These are phyloP conservation scores for Penaeus japonicus DNA, from an alignment of 1,140 invertebrate species.

Conservation along the genomic window DNA sequence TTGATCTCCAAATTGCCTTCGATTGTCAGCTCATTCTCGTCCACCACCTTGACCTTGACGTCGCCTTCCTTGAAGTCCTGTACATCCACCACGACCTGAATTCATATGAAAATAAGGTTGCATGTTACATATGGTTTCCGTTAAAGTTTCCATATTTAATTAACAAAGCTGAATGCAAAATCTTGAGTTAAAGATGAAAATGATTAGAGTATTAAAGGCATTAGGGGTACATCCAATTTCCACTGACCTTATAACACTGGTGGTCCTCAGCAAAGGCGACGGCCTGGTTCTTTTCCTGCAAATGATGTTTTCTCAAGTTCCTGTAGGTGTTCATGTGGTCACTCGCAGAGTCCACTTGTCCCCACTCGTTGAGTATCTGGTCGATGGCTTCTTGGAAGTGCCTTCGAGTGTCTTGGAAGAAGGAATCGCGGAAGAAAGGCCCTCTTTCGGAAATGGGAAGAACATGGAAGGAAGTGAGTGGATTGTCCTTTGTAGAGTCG, in stretches of 20 bases:
- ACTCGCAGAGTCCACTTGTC: neutral
- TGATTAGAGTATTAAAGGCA: too few relatives aligned
- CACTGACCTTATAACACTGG: conserved; percentile 20
- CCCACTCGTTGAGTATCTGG: neutral
- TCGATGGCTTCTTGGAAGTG: conserved; percentile 21
- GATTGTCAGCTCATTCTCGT: conserved; percentile 28
- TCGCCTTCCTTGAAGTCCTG: conserved; percentile 32
- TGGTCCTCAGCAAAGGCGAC: neutral
- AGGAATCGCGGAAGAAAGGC: conserved; percentile 38
- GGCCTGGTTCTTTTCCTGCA: conserved; percentile 17
- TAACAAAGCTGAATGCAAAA: too few relatives aligned
- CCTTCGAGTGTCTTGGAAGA: conserved; percentile 31
- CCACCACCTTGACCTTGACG: conserved; percentile 14
- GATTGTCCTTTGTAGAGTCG: neutral
- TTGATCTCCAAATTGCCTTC: conserved; percentile 29
- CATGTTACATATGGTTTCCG: too few relatives aligned
- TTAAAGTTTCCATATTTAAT: too few relatives aligned
- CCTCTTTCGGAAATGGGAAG: conserved; percentile 26
- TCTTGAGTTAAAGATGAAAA: too few relatives aligned
- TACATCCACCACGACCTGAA: conserved; percentile 37
- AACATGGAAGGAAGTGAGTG: neutral
- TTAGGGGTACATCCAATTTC: neutral
- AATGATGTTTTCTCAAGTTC: neutral
- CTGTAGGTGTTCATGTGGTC: conserved; percentile 29
- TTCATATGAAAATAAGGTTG: neutral